A percentile compares a stretch with the other conserved stretches of the same genome.
Conservation (phyloP, 2,797 vertebrate genomes). For the Peromyscus aztecus region DNA sequence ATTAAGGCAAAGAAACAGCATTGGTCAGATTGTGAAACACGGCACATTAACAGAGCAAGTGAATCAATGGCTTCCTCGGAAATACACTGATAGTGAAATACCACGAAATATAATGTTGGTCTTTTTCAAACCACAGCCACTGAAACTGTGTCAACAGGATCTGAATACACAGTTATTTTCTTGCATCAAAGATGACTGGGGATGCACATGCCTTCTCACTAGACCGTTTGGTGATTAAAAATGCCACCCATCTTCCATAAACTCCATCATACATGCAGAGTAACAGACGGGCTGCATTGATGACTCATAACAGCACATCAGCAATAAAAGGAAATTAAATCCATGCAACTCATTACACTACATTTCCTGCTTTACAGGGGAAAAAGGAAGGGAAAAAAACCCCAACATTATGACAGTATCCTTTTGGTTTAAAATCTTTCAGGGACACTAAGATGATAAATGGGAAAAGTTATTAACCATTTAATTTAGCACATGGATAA, state of each 20-base stretch:
- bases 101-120: neutral
- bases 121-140: neutral
- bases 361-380: constrained; percentile 61
- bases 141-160: neutral
- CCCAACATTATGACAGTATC: neutral
- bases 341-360: constrained; percentile 46
- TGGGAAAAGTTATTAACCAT: constrained; percentile 41
- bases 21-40: constrained; percentile 7
- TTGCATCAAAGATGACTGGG: neutral
- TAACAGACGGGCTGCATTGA: constrained; percentile 74
- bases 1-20: constrained; percentile 8
- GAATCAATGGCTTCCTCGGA: neutral
- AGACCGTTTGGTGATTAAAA: constrained; percentile 48
- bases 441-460: constrained; percentile 54
- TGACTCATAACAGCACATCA: neutral
- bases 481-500: constrained; percentile 50
- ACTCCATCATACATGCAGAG: constrained; percentile 47
- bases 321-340: constrained; percentile 65
- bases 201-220: neutral
- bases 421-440: constrained; percentile 35
- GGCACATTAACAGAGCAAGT: neutral
- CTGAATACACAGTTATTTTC: neutral
- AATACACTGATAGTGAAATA: neutral
- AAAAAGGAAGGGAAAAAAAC: neutral
- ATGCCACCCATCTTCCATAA: neutral